Base-by-base conservation (phyloP, 2,888 invertebrate species). In the Adela reaumurella region DNA sequence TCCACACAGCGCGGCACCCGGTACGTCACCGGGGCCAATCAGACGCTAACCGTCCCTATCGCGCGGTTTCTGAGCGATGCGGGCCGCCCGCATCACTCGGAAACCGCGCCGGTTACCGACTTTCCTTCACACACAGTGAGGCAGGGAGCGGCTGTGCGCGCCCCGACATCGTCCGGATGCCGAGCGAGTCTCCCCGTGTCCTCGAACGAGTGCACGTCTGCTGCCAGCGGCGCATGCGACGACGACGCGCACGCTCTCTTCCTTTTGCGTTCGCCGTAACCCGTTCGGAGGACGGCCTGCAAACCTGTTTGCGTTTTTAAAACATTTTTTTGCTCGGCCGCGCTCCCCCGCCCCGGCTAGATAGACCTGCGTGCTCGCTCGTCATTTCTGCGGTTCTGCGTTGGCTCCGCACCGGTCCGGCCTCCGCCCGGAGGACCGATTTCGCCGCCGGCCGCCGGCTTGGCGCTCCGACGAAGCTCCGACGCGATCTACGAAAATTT, bases 281-380 rank as follows among this genome's bases (percentile, higher is more conserved):
- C 35, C 35, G 20, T 18, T 19, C 60, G 59, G 55, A 58, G 57
- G 58, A 57, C 56, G 57, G 59, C 59, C 62, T 59, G 24, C 24
- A 20, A 20, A 28, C 45, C 45, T 45, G 45, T 24, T 28, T 43
- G n/a, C 14, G 14, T 35, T 35, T 35, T 14, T 35, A 3, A 8
- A 35, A 35, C 4, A 35, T 3, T 35, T 35, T 35, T 35, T 35
- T 4, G 6, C 6, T 11, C 4, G 4, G 11, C 35, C 58, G 67
- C 64, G 68, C 68, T 70, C 67, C 69, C 69, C 65, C 57, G 59
- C 58, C 62, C 56, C 57, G n/a, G n/a, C n/a, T n/a, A n/a, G n/a
- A n/a, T n/a, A n/a, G n/a, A n/a, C n/a, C n/a, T n/a, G n/a, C n/a
- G n/a, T n/a, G n/a, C 58, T 54, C 58, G 57, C 57, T 14, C 35